Conservation (phyloP, 2,113 vertebrate genomes). For the Otolemur garnettii region DNA sequence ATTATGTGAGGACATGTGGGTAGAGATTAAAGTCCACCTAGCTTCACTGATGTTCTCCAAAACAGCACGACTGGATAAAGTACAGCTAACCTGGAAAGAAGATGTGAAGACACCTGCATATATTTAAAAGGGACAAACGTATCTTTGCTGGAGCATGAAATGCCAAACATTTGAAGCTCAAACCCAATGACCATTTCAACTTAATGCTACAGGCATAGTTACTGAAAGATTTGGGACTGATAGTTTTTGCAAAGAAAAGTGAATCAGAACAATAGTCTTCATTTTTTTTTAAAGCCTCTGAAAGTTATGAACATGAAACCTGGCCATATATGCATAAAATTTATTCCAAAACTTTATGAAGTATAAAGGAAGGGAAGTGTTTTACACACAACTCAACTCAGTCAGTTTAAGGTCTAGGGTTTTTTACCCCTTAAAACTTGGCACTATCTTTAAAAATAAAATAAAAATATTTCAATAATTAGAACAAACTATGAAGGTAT, state of each 20-base stretch:
- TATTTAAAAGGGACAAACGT: conserved; percentile 45
- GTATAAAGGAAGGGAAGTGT: conserved; percentile 86
- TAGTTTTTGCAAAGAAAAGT: conserved; percentile 76
- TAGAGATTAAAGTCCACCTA: conserved; percentile 4
- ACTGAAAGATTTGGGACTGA: conserved; percentile 56
- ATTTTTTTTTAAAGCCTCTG: conserved; percentile 12
- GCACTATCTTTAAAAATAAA: conserved; percentile 88
- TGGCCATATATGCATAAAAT: conserved; percentile 85
- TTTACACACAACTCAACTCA: conserved; percentile 85
- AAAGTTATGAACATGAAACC: conserved; percentile 84
- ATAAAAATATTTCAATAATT: conserved; percentile 96
- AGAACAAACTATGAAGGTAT: conserved; percentile 96
- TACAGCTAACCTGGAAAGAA: conserved; percentile 65
- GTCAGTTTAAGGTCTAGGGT: conserved; percentile 80
- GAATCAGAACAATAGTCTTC: conserved; percentile 60
- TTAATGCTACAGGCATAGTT: conserved; percentile 64
- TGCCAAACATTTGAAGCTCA: conserved; percentile 69
- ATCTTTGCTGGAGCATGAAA: conserved; percentile 68
- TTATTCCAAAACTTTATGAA: conserved; percentile 88
- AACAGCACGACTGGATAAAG: not conserved
- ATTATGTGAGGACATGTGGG: conserved; percentile 51
- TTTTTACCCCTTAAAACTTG: conserved; percentile 82
- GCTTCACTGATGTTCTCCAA: not conserved
- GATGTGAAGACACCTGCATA: conserved; percentile 27
- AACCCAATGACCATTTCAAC: conserved; percentile 67